phyloP scores from a whole-genome alignment of 53 echinoderm and acorn worm species.

The Zoroaster sp. region DNA sequence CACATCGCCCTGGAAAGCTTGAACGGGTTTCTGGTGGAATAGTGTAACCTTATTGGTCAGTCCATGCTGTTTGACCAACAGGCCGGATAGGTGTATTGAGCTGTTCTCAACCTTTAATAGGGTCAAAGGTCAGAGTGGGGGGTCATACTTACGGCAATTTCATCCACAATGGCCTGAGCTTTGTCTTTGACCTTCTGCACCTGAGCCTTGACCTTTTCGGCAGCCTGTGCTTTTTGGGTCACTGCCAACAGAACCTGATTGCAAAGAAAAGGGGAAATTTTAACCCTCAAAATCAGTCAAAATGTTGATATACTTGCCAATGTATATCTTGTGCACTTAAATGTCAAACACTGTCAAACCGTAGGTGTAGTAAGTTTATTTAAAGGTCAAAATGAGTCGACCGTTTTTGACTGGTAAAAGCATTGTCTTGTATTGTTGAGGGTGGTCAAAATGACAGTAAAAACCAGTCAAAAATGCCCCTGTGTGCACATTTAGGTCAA shows the following conservation, averaged over 20 bases:
- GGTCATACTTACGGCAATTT: constrained; percentile 82
- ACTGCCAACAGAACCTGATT: constrained; percentile 86
- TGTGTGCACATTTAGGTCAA: too few species aligned
- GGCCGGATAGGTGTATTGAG: too few species aligned
- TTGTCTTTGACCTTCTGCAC: constrained; percentile 99
- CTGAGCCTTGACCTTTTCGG: constrained; percentile 98
- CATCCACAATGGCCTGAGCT: constrained; percentile 99
- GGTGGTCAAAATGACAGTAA: too few species aligned
- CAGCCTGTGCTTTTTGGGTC: constrained; percentile 92
- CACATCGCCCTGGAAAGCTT: background rate
- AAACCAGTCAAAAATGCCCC: too few species aligned
- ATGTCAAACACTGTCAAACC: too few species aligned
- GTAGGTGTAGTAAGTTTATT: too few species aligned
- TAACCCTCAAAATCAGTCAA: too few species aligned
- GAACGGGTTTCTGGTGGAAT: background rate
- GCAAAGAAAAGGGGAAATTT: background rate
- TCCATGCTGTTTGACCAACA: background rate
- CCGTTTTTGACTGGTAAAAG: too few species aligned
- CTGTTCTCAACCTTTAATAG: background rate
- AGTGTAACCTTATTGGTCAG: background rate
- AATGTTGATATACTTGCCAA: too few species aligned
- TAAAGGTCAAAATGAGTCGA: too few species aligned
- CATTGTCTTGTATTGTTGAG: too few species aligned
- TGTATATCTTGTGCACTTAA: too few species aligned
- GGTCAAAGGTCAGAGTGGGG: constrained; percentile 1